Evolutionary conservation across 1,140 invertebrate species (phyloP), one percentile per base, ranked within the genome.

Genomic region (Epicauta chinensis): DNA sequence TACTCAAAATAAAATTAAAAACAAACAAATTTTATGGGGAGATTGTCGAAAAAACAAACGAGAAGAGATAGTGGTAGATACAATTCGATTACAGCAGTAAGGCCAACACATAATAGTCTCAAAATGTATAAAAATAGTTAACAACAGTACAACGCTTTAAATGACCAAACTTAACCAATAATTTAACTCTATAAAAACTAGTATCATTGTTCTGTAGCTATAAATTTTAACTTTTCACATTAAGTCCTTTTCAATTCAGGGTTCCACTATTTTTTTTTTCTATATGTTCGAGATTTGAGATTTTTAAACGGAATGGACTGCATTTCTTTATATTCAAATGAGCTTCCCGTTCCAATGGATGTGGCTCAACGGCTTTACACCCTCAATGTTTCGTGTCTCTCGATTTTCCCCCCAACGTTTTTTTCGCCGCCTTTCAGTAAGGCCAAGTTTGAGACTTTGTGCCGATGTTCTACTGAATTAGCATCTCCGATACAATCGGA

Each of bases 221-320:
- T 67, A 67, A 67, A 67, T 67, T 67, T 64, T 44, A 67, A 67
- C 56, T 67, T 67, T 67, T 61, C 62, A 67, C 65, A 67, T 67
- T 67, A 64, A 65, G 64, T 65, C 59, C 65, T 67, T 67, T 65
- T 65, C 65, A 65, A 65, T 67, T 65, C 63, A 53, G 55, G 47
- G 47, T 49, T 64, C 40, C 45, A 52, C 40, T 51, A 51, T 62
- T 65, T 58, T 62, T 61, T 32, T 56, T 52, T 61, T 17, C n/a
- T 37, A 52, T 23, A 23, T 23, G 29, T 35, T 49, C 36, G 46
- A 65, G 63, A 64, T 64, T 64, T 59, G 61, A 62, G 56, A 56
- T 64, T 59, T 61, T 51, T 23, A 57, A 62, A 59, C 45, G 60
- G 59, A 62, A 62, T 59, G 56, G 55, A 55, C 59, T 60, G 59